These are phyloP conservation scores for Agrotis segetum DNA, from an alignment of 2,888 invertebrate genomes.

Conservation along the genomic window DNA sequence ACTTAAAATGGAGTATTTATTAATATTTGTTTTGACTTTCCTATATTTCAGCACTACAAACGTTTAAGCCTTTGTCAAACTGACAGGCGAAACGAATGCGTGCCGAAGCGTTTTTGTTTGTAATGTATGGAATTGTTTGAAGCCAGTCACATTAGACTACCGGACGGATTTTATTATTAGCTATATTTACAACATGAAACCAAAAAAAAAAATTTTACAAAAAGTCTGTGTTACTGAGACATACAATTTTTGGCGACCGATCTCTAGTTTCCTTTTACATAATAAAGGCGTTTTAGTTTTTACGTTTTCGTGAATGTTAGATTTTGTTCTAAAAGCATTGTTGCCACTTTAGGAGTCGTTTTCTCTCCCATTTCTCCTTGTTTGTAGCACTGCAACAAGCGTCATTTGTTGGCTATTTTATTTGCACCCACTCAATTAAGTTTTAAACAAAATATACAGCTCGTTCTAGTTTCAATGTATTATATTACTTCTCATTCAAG, in stretches of 20 bases:
- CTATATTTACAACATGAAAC: not conserved
- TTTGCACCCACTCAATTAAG: conserved; percentile 29
- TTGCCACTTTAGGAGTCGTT: conserved; percentile 2
- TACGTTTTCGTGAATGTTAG: not conserved
- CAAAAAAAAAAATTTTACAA: too few species aligned
- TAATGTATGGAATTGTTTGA: too few species aligned
- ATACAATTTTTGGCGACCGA: not conserved
- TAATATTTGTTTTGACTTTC: too few species aligned
- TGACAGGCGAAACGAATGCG: too few species aligned
- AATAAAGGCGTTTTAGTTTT: conserved; percentile 6
- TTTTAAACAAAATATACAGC: conserved; percentile 26
- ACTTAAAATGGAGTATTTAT: too few species aligned
- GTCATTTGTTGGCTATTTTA: conserved; percentile 45
- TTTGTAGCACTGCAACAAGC: conserved; percentile 22
- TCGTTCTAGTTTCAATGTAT: not conserved
- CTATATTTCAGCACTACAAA: too few species aligned
- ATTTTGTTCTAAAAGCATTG: conserved; percentile 7
- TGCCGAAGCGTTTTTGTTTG: too few species aligned
- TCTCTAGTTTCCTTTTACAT: conserved; percentile 3
- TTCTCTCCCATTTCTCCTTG: conserved; percentile 6
- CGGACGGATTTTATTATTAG: too few species aligned
- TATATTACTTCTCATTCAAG: not conserved
- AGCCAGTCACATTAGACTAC: too few species aligned
- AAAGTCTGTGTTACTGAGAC: not conserved
- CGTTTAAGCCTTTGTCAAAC: too few species aligned